These are phyloP conservation scores for Panagrolaimus sp. DNA, from an alignment of 1,140 invertebrate genomes.

Conservation along the genomic window DNA sequence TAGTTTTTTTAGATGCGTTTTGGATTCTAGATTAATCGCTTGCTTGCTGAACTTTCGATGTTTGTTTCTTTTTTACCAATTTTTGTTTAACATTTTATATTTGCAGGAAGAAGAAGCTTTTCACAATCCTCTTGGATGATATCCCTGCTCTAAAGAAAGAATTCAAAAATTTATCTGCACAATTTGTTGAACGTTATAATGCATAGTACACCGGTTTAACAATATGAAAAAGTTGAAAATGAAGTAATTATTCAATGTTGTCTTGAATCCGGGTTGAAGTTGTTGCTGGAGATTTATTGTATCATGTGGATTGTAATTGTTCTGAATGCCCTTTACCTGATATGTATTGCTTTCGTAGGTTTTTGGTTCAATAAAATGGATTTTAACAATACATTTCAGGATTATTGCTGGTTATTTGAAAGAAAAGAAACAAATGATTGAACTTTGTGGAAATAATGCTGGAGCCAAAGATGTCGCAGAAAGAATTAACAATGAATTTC, in stretches of 20 bases:
- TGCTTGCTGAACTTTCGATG: neutral
- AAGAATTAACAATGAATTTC: neutral
- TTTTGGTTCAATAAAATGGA: neutral
- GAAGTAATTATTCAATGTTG: constrained; percentile 1
- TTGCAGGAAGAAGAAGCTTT: constrained; percentile 13
- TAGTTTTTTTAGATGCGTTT: neutral
- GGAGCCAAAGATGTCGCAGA: constrained; percentile 11
- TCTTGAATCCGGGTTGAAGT: neutral
- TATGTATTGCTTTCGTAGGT: neutral
- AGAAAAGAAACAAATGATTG: neutral
- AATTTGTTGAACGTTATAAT: neutral
- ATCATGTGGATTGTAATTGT: neutral
- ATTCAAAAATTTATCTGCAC: neutral
- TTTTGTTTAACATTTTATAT: neutral
- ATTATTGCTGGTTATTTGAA: neutral
- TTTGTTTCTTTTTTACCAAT: neutral
- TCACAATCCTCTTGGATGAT: neutral
- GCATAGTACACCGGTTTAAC: neutral
- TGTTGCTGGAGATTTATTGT: neutral
- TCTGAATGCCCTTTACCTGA: neutral
- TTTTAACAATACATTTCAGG: neutral
- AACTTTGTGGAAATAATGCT: neutral
- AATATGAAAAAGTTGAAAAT: neutral
- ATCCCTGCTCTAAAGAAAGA: neutral
- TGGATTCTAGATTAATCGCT: neutral